These are phyloP conservation scores for Enteromius thamalakanensis DNA, from an alignment of 2,797 vertebrate genomes.

Conservation along the genomic window DNA sequence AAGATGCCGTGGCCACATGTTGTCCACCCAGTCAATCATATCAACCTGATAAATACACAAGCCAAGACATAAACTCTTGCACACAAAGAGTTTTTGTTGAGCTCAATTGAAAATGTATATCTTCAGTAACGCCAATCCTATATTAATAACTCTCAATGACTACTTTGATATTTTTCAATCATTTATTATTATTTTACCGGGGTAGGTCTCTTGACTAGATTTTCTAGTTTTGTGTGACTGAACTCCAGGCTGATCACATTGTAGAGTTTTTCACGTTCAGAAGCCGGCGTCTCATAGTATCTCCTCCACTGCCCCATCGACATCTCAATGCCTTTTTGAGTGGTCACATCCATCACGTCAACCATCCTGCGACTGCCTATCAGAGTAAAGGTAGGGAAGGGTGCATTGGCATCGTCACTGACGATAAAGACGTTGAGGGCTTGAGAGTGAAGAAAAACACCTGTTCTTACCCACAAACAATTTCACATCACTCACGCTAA, in stretches of 20 bases:
- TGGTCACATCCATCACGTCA: constrained; percentile 98
- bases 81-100: neutral
- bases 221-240: constrained; percentile 95
- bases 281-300: constrained; percentile 94
- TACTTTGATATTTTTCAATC: neutral
- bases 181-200: constrained; percentile 72
- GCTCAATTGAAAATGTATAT: neutral
- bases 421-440: neutral
- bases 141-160: neutral
- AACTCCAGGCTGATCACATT: constrained; percentile 99
- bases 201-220: constrained; percentile 91
- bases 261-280: constrained; percentile 94
- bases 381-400: neutral
- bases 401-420: neutral
- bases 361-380: constrained; percentile 93
- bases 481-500: constrained; percentile 86
- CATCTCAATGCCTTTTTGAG: constrained; percentile 98
- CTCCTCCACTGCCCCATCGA: constrained; percentile 98
- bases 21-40: constrained; percentile 98
- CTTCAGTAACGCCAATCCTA: neutral
- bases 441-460: neutral
- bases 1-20: constrained; percentile 98
- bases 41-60: constrained; percentile 82
- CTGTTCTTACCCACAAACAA: constrained; percentile 61
- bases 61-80: neutral